Percentiles rank a stretch among this genome's conserved stretches.
Evolutionary conservation across 2,888 invertebrate genomes (phyloP).

Genomic region (Dynastes grantii): DNA sequence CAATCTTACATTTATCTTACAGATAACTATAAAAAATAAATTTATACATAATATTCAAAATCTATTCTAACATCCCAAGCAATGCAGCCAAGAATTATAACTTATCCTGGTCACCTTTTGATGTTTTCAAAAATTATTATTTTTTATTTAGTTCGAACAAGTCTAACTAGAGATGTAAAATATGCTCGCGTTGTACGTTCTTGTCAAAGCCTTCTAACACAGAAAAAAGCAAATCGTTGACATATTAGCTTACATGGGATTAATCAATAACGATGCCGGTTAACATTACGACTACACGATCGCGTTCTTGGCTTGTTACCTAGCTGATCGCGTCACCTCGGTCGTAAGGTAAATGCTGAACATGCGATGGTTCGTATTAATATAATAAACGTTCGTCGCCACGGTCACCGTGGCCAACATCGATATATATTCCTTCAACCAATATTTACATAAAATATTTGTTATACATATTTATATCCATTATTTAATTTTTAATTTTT

Average conservation of each 20-base stretch:
- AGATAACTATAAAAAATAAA: too few relatives aligned
- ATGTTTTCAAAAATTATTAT: too few relatives aligned
- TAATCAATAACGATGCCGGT: constrained; percentile 42
- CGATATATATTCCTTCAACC: constrained; percentile 20
- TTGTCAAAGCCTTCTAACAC: not conserved
- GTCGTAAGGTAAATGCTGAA: not conserved
- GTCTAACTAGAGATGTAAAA: too few relatives aligned
- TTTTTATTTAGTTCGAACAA: too few relatives aligned
- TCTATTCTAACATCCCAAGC: too few relatives aligned
- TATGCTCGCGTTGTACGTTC: too few relatives aligned
- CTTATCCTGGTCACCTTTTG: too few relatives aligned
- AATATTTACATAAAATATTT: constrained; percentile 46
- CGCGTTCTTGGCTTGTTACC: constrained; percentile 4
- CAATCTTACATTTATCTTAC: too few relatives aligned
- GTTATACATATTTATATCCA: constrained; percentile 43
- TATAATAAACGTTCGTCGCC: constrained; percentile 33
- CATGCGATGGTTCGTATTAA: constrained; percentile 25
- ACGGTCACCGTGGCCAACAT: constrained; percentile 9
- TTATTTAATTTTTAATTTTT: constrained; percentile 43
- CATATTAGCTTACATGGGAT: constrained; percentile 18
- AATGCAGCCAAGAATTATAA: too few relatives aligned
- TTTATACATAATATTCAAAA: too few relatives aligned
- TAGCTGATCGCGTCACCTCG: not conserved
- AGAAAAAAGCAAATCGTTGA: constrained; percentile 25
- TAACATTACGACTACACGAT: constrained; percentile 12